These are phyloP conservation scores for Hydrolagus colliei DNA, from an alignment of 2,797 vertebrate species.

Conservation along the genomic window DNA sequence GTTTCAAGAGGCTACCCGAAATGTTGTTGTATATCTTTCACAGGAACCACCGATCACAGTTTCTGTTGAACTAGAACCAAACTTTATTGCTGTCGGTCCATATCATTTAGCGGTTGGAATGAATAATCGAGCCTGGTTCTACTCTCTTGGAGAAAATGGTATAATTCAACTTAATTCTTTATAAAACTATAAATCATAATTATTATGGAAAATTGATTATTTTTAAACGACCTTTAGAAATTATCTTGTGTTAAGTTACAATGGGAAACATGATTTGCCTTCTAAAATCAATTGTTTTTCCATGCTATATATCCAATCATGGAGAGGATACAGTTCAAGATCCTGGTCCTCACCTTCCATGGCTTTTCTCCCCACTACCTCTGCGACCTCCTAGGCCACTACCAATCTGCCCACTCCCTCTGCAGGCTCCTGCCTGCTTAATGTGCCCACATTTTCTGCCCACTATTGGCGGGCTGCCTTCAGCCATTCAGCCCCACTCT, in stretches of 20 bases:
- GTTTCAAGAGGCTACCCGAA: too few species aligned
- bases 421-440: too few species aligned
- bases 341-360: too few species aligned
- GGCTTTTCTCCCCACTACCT: too few species aligned
- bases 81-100: slow-evolving; percentile 80
- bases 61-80: slow-evolving; percentile 87
- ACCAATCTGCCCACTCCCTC: too few species aligned
- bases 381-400: too few species aligned
- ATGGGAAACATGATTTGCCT: not conserved
- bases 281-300: not conserved
- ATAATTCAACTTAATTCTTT: slow-evolving; percentile 34
- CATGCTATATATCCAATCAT: too few species aligned
- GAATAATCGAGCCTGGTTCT: slow-evolving; percentile 98
- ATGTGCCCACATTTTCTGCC: too few species aligned
- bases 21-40: slow-evolving; percentile 33
- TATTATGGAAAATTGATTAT: not conserved
- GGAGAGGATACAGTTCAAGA: too few species aligned
- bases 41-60: slow-evolving; percentile 74
- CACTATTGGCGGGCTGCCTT: too few species aligned
- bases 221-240: not conserved
- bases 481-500: too few species aligned
- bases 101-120: slow-evolving; percentile 90
- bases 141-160: slow-evolving; percentile 69
- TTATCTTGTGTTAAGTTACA: not conserved
- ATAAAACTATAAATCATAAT: not conserved